A percentile compares a stretch with the other conserved stretches of the same genome.
These are phyloP conservation scores for Littorina saxatilis DNA, from an alignment of 1,140 invertebrate genomes.

Conservation along the genomic window DNA sequence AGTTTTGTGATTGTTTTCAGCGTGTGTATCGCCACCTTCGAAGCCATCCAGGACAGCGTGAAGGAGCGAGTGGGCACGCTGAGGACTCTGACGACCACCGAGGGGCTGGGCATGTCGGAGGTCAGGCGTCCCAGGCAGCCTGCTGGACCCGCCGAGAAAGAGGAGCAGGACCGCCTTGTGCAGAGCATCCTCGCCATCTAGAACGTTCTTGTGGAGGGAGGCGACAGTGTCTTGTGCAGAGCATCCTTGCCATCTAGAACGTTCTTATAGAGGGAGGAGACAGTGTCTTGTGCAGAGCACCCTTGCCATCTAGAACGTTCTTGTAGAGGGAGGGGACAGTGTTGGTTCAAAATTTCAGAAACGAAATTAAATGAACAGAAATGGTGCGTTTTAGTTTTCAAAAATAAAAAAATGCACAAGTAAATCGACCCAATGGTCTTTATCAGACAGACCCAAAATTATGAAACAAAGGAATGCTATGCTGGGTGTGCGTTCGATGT, in stretches of 20 bases:
- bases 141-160: too few relatives aligned
- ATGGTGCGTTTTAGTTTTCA: too few relatives aligned
- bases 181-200: constrained; percentile 4
- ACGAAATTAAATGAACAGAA: too few relatives aligned
- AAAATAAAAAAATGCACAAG: too few relatives aligned
- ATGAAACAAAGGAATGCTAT: too few relatives aligned
- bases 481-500: too few relatives aligned
- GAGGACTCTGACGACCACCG: background rate
- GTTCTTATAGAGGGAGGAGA: too few relatives aligned
- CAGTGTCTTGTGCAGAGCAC: constrained; percentile 1
- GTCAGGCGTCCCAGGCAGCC: background rate
- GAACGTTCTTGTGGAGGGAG: background rate
- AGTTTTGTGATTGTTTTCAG: background rate
- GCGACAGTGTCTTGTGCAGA: constrained; percentile 1
- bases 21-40: background rate
- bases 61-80: background rate
- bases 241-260: background rate
- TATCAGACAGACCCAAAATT: too few relatives aligned
- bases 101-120: background rate
- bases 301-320: background rate
- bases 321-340: background rate
- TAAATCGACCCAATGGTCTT: too few relatives aligned
- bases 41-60: background rate
- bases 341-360: too few relatives aligned
- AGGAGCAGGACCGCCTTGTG: constrained; percentile 12